Evolutionary conservation across 1,140 invertebrate species (phyloP).

Genomic region (Hylaeus anthracinus): DNA sequence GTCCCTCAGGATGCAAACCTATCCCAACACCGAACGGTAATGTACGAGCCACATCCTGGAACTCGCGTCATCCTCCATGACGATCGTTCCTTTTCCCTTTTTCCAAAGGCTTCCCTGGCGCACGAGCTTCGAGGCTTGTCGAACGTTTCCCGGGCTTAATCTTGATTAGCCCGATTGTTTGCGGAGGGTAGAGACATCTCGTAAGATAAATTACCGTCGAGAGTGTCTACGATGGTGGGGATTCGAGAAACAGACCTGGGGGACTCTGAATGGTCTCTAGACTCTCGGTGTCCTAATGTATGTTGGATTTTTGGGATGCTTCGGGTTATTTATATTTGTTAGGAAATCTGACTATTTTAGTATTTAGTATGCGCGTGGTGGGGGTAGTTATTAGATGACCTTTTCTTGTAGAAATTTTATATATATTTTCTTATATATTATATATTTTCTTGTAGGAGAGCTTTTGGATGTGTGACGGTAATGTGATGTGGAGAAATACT

Average conservation of each 20-base stretch:
- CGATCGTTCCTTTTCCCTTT: slow-evolving; percentile 35
- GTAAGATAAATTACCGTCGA: slow-evolving; percentile 1
- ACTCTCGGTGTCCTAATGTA: no score
- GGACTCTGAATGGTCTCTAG: no score
- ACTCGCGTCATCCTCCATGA: slow-evolving; percentile 20
- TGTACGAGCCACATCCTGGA: slow-evolving; percentile 57
- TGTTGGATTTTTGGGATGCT: no score
- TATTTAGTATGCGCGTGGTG: no score
- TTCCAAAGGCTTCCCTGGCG: not conserved
- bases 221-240: not conserved
- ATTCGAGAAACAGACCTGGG: not conserved
- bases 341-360: no score
- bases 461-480: no score
- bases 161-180: slow-evolving; percentile 11
- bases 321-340: no score
- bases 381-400: no score
- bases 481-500: no score
- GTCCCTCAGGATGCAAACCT: slow-evolving; percentile 48
- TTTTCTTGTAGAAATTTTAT: no score
- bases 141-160: not conserved
- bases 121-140: not conserved
- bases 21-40: slow-evolving; percentile 49
- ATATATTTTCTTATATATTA: no score
- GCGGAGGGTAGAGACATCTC: not conserved
- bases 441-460: no score